Percentiles rank a stretch among this genome's conserved stretches.
Evolutionary conservation across 2,113 vertebrate species (phyloP).

Genomic region (Pimephales promelas): DNA sequence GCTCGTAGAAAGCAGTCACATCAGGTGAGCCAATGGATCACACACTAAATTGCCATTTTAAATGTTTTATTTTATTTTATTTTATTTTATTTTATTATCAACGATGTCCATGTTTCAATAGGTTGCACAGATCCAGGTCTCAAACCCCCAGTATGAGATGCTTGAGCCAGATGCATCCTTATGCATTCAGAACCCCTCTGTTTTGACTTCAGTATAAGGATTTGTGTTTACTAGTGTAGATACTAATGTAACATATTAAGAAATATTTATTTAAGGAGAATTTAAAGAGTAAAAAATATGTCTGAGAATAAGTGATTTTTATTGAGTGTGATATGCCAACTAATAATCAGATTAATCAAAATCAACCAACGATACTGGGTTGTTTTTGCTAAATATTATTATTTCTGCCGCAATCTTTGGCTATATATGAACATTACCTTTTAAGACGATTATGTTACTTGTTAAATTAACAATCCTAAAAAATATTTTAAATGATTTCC

Average conservation of each 20-base stretch:
- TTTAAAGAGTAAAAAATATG: not conserved
- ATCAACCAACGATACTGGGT: no score
- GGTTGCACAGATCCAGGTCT: not conserved
- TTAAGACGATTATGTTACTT: not conserved
- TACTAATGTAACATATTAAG: not conserved
- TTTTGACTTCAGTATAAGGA: not conserved
- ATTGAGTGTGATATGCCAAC: not conserved
- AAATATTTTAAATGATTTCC: not conserved
- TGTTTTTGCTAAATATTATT: no score
- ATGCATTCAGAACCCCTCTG: not conserved
- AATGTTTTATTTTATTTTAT: not conserved
- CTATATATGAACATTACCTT: not conserved
- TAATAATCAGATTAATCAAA: not conserved
- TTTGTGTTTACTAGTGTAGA: not conserved
- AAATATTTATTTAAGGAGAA: not conserved
- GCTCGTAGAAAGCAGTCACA: constrained; percentile 4
- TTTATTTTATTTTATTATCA: not conserved
- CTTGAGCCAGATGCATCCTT: not conserved
- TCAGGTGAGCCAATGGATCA: not conserved
- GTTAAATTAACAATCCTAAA: not conserved
- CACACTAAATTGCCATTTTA: not conserved
- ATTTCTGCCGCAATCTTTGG: not conserved
- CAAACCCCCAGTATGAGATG: not conserved
- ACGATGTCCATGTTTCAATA: not conserved
- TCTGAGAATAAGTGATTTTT: not conserved